Evolutionary conservation across 2,797 vertebrate genomes (phyloP), one percentile per base, ranked within the genome.

Genomic region (Simalia tracyae): DNA sequence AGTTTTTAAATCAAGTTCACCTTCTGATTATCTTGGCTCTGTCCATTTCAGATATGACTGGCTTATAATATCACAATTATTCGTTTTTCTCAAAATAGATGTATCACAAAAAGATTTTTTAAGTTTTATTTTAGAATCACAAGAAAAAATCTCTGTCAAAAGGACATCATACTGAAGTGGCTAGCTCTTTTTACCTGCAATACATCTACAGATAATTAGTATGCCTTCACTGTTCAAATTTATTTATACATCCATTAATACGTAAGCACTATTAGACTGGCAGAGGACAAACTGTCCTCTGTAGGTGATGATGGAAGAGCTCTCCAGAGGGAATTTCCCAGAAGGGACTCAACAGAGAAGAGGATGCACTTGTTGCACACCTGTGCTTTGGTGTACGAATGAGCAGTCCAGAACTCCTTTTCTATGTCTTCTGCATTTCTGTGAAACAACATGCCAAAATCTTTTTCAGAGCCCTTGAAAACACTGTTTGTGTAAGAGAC

Each of bases 311-410:
- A 59, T 46, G 76, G 76, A n/a, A 64, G 66, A 64, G 24, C n/a
- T 87, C 61, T 54, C 19, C 91, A 60, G 50, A 60, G 68, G 59
- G 64, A 46, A 90, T 86, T 92, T 87, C 89, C 54, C 64, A 87
- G 57, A 26, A 92, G 59, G 46, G 84, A 90, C 64, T 90, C 46
- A 60, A 86, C 10, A 61, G 31, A 87, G 88, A 89, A 66, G 61
- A 89, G 28, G n/a, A 57, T 87, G 84, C 66, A 93, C 92, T 91
- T 91, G 93, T 90, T 93, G 91, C 91, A 84, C 68, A 87, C 50
- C 66, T 28, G 15, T 88, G 68, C 85, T 92, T 72, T 12, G 19
- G 24, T 87, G n/a, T 87, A 88, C 68, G 64, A 90, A 86, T 90
- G 68, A 93, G 60, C 59, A 66, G 22, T 60, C 26, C 89, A 56